Evolutionary conservation across 2,888 invertebrate genomes (phyloP), one percentile per base, ranked within the genome.

Genomic region (Marasmarcha lunaedactyla): DNA sequence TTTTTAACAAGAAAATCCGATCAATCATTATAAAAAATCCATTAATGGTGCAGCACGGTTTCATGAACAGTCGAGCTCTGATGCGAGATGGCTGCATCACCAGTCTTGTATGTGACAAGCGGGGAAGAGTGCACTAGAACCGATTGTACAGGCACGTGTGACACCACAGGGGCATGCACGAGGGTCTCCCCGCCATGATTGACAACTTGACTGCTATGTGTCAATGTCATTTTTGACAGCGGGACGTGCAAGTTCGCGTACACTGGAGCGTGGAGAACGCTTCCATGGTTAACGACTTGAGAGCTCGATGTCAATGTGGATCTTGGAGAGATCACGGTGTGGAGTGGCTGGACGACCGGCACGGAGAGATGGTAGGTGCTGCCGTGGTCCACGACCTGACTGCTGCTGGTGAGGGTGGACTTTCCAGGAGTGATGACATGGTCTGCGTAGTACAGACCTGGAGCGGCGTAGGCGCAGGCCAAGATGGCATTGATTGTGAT

Each of bases 31-130:
- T n/a, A n/a, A n/a, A n/a, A n/a, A n/a, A n/a, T n/a, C n/a, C 12
- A 11, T 14, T 13, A 66, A 56, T 68, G 71, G 45, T 74, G 69
- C 1, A 61, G 55, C 4, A 69, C 63, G 2, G 71, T 71, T 42
- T 76, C 71, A 44, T 71, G 69, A 37, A 85, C 70, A 44, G 85
- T 63, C 35, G 81, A 69, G 62, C 86, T 77, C 56, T 85, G 71
- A 56, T 87, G 71, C 48, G 84, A 64, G 48, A 86, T 57, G 10
- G 77, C 69, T 37, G 85, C 69, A 59, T 79, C 72, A 1, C 70
- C 70, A 38, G 61, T 55, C 47, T 63, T 67, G 33, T 63, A 50
- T n/a, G 50, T 53, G 4, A 54, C 44, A 0, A 58, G 46, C 10
- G 48, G 46, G 1, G 56, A 47, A 9, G 55, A 41, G 11, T 57